Base-by-base conservation (phyloP, 2,797 vertebrate genomes). In the Astyanax mexicanus region DNA sequence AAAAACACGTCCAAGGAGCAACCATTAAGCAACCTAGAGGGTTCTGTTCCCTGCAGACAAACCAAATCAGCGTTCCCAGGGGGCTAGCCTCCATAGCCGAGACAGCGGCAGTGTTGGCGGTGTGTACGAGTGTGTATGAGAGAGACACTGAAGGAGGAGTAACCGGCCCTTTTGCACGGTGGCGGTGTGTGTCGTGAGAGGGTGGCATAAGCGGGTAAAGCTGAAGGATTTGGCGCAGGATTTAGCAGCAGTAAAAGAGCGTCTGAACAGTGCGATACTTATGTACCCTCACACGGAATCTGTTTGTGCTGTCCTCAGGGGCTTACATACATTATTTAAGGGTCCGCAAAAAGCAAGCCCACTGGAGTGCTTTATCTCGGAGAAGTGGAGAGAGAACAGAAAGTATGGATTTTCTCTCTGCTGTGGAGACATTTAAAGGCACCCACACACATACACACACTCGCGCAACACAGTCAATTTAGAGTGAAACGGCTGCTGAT, bases 301-400 rank as follows among this genome's bases (percentile, higher is more conserved):
- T 81, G 70, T 72, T 65, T 75, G 66, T 79, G 64, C 44, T 65
- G 17, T 79, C 49, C 45, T 58, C 12, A 21, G 19, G 67, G 25
- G 44, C 44, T 69, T 60, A 19, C 47, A 79, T 83, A 57, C 57
- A 83, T 84, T 84, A 84, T 83, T 81, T 79, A 84, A 62, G 75
- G 44, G 42, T 57, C 37, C 32, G 57, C 67, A 77, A 71, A 57
- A 72, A 74, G 45, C 38, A 69, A 72, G 76, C n/a, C 37, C 58
- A 70, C 37, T 54, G 40, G 52, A 81, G 21, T 80, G 37, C 38
- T 77, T 81, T 66, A 72, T 79, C 69, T 72, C 49, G 60, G 37
- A 60, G 45, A 69, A 69, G 57, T 65, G n/a, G 40, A 64, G 21
- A 19, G 70, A 67, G 40, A 79, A 79, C 65, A 76, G 58, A 76